These are phyloP conservation scores for Rhinopomastus cyanomelas DNA, from an alignment of 2,113 vertebrate genomes.

Conservation along the genomic window DNA sequence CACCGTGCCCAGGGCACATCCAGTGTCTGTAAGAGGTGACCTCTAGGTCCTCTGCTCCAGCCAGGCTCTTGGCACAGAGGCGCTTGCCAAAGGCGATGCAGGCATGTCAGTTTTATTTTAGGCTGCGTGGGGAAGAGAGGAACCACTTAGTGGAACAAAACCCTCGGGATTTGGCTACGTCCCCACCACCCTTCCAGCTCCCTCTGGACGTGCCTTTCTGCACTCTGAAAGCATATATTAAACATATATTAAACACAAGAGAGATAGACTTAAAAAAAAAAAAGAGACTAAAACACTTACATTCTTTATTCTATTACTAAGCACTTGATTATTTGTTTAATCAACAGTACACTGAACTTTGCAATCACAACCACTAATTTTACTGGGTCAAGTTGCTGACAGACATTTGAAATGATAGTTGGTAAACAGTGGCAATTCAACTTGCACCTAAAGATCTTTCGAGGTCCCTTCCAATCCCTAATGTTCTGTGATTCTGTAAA, in stretches of 20 bases:
- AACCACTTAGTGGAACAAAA: background rate
- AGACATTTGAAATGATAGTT: background rate
- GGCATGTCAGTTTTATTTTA: no score
- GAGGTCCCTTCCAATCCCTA: no score
- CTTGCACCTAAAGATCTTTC: rapidly evolving
- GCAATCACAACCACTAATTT: background rate
- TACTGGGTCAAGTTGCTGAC: background rate
- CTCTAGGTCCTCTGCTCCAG: no score
- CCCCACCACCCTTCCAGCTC: rapidly evolving
- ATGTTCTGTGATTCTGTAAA: no score
- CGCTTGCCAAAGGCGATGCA: no score
- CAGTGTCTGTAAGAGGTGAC: no score
- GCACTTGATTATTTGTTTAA: no score
- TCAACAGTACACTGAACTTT: background rate
- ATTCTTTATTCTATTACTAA: background rate
- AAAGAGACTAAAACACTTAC: background rate
- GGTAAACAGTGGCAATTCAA: rapidly evolving
- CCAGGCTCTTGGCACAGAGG: no score
- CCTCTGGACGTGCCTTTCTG: rapidly evolving
- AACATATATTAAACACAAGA: background rate
- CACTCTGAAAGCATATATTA: background rate
- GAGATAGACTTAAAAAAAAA: no score
- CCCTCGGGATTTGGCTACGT: rapidly evolving
- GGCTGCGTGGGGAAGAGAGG: background rate
- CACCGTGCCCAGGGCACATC: no score